Conservation (phyloP, 2,797 vertebrate species). For the Xyrichtys novacula region DNA sequence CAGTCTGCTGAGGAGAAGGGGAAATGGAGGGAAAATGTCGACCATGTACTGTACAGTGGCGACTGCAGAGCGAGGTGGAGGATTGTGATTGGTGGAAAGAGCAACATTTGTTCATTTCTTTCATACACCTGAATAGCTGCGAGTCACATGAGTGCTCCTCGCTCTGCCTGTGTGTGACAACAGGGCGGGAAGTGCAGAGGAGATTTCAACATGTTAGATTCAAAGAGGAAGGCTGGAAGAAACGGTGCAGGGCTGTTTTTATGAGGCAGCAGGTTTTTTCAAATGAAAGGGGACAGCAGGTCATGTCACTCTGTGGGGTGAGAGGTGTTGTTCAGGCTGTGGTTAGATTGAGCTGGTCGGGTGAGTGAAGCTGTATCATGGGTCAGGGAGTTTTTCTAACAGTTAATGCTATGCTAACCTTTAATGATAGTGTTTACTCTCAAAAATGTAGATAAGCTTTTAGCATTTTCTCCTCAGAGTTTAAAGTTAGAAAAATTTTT, state of each 20-base stretch:
- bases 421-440: neutral
- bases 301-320: conserved; percentile 55
- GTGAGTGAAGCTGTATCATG: conserved; percentile 46
- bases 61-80: conserved; percentile 80
- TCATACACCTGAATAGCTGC: conserved; percentile 80
- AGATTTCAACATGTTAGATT: conserved; percentile 33
- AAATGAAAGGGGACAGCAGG: conserved; percentile 45
- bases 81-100: conserved; percentile 83
- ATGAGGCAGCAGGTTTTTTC: conserved; percentile 28
- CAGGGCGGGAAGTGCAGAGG: conserved; percentile 47
- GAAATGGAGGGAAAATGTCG: conserved; percentile 84
- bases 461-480: neutral
- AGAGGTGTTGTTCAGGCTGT: conserved; percentile 56
- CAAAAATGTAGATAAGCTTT: neutral
- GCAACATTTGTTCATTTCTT: conserved; percentile 83
- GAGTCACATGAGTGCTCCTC: conserved; percentile 77
- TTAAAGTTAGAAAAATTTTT: neutral
- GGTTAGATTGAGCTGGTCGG: conserved; percentile 40
- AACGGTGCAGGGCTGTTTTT: conserved; percentile 28
- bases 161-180: conserved; percentile 30
- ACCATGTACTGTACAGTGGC: conserved; percentile 66
- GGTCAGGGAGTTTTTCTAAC: conserved; percentile 31
- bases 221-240: conserved; percentile 13
- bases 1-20: conserved; percentile 25
- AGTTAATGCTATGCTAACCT: conserved; percentile 3